Percentiles rank a stretch among this genome's conserved stretches.
These are phyloP conservation scores for Nesogale talazaci DNA, from an alignment of 2,113 vertebrate species.

Conservation along the genomic window DNA sequence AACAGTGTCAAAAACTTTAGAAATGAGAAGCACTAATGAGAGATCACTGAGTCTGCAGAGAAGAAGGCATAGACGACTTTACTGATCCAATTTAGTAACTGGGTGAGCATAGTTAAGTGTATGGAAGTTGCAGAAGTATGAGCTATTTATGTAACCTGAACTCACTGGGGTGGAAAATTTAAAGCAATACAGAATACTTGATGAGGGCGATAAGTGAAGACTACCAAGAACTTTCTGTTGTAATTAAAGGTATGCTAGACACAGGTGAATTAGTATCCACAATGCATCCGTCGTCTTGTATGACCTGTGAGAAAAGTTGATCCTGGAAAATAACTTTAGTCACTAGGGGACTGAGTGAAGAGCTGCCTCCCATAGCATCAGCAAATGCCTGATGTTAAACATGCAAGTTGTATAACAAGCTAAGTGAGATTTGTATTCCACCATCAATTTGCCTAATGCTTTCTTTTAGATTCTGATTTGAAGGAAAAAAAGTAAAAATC, in stretches of 20 bases:
- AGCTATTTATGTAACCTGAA: not conserved
- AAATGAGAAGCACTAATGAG: not conserved
- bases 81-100: not conserved
- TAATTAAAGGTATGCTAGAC: too few species aligned
- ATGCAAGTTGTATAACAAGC: not conserved
- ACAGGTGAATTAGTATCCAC: not conserved
- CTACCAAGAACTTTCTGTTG: not conserved
- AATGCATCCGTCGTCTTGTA: not conserved
- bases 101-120: not conserved
- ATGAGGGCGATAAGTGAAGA: not conserved
- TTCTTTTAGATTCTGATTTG: constrained; percentile 34
- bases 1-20: not conserved
- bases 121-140: not conserved
- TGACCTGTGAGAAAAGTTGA: not conserved
- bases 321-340: not conserved
- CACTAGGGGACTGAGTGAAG: not conserved
- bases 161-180: not conserved
- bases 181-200: not conserved
- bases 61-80: not conserved
- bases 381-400: not conserved
- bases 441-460: constrained; percentile 19
- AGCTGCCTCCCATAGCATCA: not conserved
- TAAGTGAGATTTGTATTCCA: not conserved
- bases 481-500: constrained; percentile 47
- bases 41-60: not conserved